Conservation (phyloP, 1,140 invertebrate genomes). For the Diabrotica virgifera region DNA sequence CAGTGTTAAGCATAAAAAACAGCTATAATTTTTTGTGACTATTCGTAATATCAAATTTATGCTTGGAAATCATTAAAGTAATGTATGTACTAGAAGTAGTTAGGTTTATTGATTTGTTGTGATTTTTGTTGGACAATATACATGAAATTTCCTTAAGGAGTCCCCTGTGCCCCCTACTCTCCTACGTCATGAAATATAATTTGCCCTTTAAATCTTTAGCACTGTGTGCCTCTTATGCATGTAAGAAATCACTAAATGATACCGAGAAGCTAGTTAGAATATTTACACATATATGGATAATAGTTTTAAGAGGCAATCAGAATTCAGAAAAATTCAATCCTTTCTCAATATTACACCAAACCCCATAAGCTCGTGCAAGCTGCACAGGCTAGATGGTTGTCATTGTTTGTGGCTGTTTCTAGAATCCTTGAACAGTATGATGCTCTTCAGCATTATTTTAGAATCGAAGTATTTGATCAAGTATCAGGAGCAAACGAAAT, state of each 20-base stretch:
- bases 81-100: too few relatives aligned
- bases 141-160: too few relatives aligned
- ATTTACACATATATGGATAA: constrained; percentile 36
- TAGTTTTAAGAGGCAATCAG: constrained; percentile 35
- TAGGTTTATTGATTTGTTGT: too few relatives aligned
- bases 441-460: constrained; percentile 27
- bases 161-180: too few relatives aligned
- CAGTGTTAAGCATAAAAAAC: too few relatives aligned
- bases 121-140: too few relatives aligned
- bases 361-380: constrained; percentile 33
- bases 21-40: too few relatives aligned
- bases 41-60: too few relatives aligned
- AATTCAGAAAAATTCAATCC: constrained; percentile 34
- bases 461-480: constrained; percentile 2
- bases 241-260: constrained; percentile 20
- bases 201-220: constrained; percentile 19
- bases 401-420: constrained; percentile 40
- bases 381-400: constrained; percentile 36
- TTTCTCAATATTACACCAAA: constrained; percentile 38
- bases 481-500: constrained; percentile 3
- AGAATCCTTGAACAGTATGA: constrained; percentile 45
- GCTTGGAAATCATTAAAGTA: too few relatives aligned
- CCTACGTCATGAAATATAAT: constrained; percentile 16
- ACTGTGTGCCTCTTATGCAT: too few relatives aligned
- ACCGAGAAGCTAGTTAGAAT: constrained; percentile 25